Base-by-base conservation (phyloP, 2,888 invertebrate genomes). In the Piscicola geometra region DNA sequence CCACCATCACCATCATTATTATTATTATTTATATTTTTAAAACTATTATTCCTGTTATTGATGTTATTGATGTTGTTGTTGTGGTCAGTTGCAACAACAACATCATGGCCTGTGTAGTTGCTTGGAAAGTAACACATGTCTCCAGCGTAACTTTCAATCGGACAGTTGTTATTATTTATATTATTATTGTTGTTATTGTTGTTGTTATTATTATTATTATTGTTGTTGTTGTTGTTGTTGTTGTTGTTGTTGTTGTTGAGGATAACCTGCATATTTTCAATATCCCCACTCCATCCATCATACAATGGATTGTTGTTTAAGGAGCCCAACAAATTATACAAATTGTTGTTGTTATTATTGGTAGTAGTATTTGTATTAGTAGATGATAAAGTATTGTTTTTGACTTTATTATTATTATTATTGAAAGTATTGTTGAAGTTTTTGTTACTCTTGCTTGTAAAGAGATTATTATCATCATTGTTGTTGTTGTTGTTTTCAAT, bases 161-260 rank as follows among this genome's bases (percentile, higher is more conserved):
- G n/a, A n/a, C n/a, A n/a, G n/a, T n/a, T 32, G 67, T 67, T 67
- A 35, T n/a, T 35, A 67, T 67, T 67, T 5, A 30, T 67, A 67
- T 33, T 67, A 35, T 67, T 67, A 35, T 67, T 67, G 3, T 28
- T 32, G 30, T 52, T 33, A 47, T 32, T 30, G 32, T 18, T 71
- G n/a, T 32, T 47, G 52, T 71, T 33, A n/a, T 50, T 52, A 33
- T 71, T 71, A 28, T 71, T 71, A 28, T 47, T 71, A 47, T 71
- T 52, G 71, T 50, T 71, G 35, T 18, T 35, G n/a, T 33, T 67
- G 33, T 35, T 67, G 33, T 67, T 67, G 30, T 67, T 67, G 21
- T 35, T 35, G 28, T 67, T 67, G n/a, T 35, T 67, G 33, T 67
- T 67, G 33, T 32, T 67, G 30, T 67, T 67, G 33, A 30, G 30